Conservation (phyloP, 1,140 invertebrate genomes). For the Heliothis virescens region DNA sequence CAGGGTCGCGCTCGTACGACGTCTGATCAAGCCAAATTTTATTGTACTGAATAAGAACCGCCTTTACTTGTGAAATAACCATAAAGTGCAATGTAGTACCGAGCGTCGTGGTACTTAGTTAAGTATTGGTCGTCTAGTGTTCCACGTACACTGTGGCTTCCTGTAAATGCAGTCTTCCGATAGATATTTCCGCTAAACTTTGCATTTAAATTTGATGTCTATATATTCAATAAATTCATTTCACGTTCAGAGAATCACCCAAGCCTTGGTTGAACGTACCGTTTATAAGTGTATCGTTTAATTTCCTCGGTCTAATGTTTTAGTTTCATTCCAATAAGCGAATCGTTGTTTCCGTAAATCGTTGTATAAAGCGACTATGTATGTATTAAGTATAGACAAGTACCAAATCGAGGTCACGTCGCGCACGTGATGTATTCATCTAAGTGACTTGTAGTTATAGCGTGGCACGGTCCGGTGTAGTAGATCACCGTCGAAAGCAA, state of each 20-base stretch:
- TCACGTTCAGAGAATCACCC: slow-evolving; percentile 45
- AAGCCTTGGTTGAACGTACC: slow-evolving; percentile 38
- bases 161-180: slow-evolving; percentile 85
- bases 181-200: slow-evolving; percentile 82
- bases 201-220: slow-evolving; percentile 82
- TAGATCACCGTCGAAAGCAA: slow-evolving; percentile 69
- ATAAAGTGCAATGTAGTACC: slow-evolving; percentile 74
- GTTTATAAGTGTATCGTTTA: slow-evolving; percentile 31
- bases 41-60: slow-evolving; percentile 82
- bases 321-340: slow-evolving; percentile 67
- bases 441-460: slow-evolving; percentile 61
- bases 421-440: slow-evolving; percentile 58
- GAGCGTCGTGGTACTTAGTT: slow-evolving; percentile 76
- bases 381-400: slow-evolving; percentile 49
- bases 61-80: slow-evolving; percentile 80
- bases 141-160: slow-evolving; percentile 83
- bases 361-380: slow-evolving; percentile 52
- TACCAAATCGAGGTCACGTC: slow-evolving; percentile 50
- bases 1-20: slow-evolving; percentile 72
- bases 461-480: slow-evolving; percentile 65
- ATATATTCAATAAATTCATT: slow-evolving; percentile 58
- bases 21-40: slow-evolving; percentile 83
- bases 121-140: slow-evolving; percentile 80
- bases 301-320: slow-evolving; percentile 43
- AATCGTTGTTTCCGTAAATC: slow-evolving; percentile 57